Evolutionary conservation across 2,113 vertebrate species (phyloP), one percentile per base, ranked within the genome.

Genomic region (Glaucidium brasilianum): DNA sequence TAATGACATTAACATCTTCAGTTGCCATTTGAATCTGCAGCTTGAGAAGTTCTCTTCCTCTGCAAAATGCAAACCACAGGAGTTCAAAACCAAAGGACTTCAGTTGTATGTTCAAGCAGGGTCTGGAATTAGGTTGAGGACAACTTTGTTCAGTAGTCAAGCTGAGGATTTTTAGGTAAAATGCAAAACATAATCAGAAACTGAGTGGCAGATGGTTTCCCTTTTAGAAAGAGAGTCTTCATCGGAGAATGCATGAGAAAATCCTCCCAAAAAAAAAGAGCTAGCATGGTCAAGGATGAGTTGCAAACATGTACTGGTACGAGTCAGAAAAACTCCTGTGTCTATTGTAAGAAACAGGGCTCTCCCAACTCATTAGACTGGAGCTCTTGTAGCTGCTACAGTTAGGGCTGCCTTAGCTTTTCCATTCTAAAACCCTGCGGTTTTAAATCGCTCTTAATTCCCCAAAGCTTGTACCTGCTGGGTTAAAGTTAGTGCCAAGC

Each of bases 371-470:
- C 60, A 37, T 92, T 94, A 89, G 35, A 12, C 43, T 71, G 84
- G 87, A 91, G 68, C 56, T 52, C 69, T n/a, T 78, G 81, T 79
- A 58, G 74, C 68, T 85, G 60, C 56, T 78, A 11, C 66, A 56
- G 74, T 87, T 68, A 49, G 71, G 49, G 45, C 58, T 94, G 71
- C 27, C 78, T 79, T 79, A 82, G 41, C 53, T 90, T 94, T 93
- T 90, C 39, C 29, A 11, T 91, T 93, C 85, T 73, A 82, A 85
- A 94, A 58, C 41, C 78, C 67, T 85, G 67, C 93, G 96, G 90
- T 6, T 92, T 83, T 88, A 92, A 96, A 94, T 90, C 76, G 53
- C 59, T 74, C 22, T 73, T 94, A 83, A 95, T 85, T 96, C 93
- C 69, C 41, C 64, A 72, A 43, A 90, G 62, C 34, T 94, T 93